These are phyloP conservation scores for Polyploca ridens DNA, from an alignment of 2,888 invertebrate genomes.

Conservation along the genomic window DNA sequence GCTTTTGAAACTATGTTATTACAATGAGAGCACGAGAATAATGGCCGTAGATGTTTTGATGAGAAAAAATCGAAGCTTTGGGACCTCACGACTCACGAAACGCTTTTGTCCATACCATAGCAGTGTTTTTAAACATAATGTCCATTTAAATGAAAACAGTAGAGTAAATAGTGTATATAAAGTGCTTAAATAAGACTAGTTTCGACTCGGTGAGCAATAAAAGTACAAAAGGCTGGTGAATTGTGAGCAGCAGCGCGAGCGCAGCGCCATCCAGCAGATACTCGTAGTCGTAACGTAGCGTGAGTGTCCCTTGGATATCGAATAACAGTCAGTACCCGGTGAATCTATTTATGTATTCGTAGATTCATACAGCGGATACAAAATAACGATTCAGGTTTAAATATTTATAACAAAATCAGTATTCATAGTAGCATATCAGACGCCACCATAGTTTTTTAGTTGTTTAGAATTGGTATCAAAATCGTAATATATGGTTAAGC, in stretches of 20 bases:
- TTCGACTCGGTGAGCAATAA: slow-evolving; percentile 20
- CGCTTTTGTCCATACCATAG: neutral
- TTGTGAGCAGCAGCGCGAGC: slow-evolving; percentile 27
- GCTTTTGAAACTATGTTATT: slow-evolving; percentile 27
- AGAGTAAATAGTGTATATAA: too few species aligned
- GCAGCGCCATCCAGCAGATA: slow-evolving; percentile 23
- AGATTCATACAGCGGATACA: slow-evolving; percentile 10
- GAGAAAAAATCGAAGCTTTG: neutral
- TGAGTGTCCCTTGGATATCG: slow-evolving; percentile 45
- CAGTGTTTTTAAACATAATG: neutral
- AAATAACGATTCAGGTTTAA: neutral
- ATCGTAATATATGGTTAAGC: neutral
- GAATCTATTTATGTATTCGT: slow-evolving; percentile 45
- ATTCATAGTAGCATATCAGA: neutral
- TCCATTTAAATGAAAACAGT: neutral
- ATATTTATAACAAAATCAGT: too few species aligned
- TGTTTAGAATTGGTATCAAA: too few species aligned
- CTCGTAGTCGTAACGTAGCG: slow-evolving; percentile 23
- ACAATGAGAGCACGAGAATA: slow-evolving; percentile 18
- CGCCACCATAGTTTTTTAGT: neutral
- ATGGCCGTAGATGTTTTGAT: neutral
- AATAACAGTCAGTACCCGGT: slow-evolving; percentile 36
- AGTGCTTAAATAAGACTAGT: neutral
- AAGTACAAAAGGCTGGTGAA: slow-evolving; percentile 40
- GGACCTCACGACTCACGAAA: neutral